Evolutionary conservation across 2,888 invertebrate genomes (phyloP).

Genomic region (Drosophila anomalata): DNA sequence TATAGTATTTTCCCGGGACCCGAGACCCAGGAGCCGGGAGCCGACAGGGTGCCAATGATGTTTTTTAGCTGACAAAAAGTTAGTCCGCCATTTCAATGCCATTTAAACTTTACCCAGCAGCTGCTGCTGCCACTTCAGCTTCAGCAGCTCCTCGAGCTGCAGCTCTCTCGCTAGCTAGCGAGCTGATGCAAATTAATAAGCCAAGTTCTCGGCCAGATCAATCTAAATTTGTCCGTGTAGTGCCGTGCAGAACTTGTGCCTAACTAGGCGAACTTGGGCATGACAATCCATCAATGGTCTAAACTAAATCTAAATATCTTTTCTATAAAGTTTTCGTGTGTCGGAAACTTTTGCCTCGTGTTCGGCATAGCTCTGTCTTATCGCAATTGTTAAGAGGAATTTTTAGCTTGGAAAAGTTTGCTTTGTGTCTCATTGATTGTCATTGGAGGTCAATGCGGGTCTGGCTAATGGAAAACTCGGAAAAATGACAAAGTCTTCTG

Average conservation of each 20-base stretch:
- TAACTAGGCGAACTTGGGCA: conserved; percentile 53
- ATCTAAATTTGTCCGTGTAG: conserved; percentile 64
- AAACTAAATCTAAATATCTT: conserved; percentile 43
- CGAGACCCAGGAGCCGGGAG: background rate
- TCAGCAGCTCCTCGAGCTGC: conserved; percentile 14
- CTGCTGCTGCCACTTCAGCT: conserved; percentile 23
- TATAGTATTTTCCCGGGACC: background rate
- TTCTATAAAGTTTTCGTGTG: conserved; percentile 12
- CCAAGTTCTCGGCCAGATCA: conserved; percentile 61
- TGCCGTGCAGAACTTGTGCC: conserved; percentile 46
- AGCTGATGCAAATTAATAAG: conserved; percentile 72
- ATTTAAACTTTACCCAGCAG: conserved; percentile 44
- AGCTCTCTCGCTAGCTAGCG: background rate
- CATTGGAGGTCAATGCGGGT: conserved; percentile 43
- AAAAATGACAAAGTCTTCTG: background rate
- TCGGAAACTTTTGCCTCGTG: conserved; percentile 19
- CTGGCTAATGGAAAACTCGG: conserved; percentile 20
- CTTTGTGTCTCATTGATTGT: conserved; percentile 41
- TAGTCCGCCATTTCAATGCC: conserved; percentile 52
- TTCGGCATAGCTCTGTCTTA: conserved; percentile 25
- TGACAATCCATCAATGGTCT: conserved; percentile 64
- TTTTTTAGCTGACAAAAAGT: conserved; percentile 66
- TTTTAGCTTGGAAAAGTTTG: conserved; percentile 24
- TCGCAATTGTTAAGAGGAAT: conserved; percentile 24
- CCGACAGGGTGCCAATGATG: conserved; percentile 53